phyloP scores from a whole-genome alignment of 2,113 vertebrate species.

The Gambusia holbrooki region DNA sequence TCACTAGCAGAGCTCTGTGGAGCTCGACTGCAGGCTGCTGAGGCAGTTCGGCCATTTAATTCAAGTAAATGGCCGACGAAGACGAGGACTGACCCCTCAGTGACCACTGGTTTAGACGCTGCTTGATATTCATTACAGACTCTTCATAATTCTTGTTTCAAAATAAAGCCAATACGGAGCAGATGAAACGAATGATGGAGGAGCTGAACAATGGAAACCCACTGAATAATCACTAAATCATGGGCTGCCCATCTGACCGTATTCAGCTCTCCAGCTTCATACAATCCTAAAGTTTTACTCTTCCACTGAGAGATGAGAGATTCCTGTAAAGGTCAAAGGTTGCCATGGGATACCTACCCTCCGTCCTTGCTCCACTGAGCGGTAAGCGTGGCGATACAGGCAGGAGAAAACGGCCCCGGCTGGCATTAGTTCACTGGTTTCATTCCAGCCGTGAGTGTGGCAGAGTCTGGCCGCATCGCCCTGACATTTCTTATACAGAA shows the following conservation, averaged over 20 bases:
- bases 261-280: not conserved
- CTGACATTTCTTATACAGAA: slow-evolving; percentile 95
- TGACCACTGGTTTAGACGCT: too few relatives aligned
- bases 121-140: too few relatives aligned
- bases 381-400: slow-evolving; percentile 94
- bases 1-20: too few relatives aligned
- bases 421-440: slow-evolving; percentile 94
- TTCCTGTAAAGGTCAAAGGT: not conserved
- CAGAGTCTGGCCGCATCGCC: slow-evolving; percentile 95
- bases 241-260: not conserved
- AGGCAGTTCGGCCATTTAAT: too few relatives aligned
- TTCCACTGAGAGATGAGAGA: not conserved
- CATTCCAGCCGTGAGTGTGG: slow-evolving; percentile 94
- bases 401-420: slow-evolving; percentile 95
- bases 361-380: slow-evolving; percentile 93
- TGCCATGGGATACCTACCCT: slow-evolving; percentile 72
- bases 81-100: too few relatives aligned
- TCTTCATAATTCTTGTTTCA: too few relatives aligned
- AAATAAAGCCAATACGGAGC: too few relatives aligned
- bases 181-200: too few relatives aligned
- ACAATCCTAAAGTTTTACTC: not conserved
- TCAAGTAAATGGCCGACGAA: too few relatives aligned
- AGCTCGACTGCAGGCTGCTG: too few relatives aligned
- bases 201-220: not conserved
- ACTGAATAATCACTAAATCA: not conserved